Evolutionary conservation across 2,888 invertebrate genomes (phyloP), one percentile per base, ranked within the genome.

Genomic region (Melanargia galathea): DNA sequence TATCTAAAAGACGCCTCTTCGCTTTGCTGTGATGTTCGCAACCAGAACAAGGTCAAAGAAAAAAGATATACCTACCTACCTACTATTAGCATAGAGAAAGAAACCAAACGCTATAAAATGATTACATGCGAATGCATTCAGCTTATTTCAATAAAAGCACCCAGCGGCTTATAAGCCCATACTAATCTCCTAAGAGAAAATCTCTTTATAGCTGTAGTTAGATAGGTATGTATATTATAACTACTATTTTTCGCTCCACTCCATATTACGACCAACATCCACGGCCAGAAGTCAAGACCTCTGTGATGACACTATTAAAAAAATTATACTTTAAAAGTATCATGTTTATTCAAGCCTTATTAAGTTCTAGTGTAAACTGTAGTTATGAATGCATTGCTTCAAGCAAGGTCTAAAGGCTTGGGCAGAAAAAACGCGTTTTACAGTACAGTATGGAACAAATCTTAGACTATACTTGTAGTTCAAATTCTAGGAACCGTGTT

Each of bases 281-380:
- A 49, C 26, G 26, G 48, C 16, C 30, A 45, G 7, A 56, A 56
- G 18, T 20, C 30, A 18, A 30, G 45, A 56, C 0, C 30, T 5
- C 48, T 49, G n/a, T 16, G 40, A 16, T 11, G n/a, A 59, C 16
- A 57, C n/a, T 46, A 20, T 45, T 46, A 51, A 38, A 24, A 38
- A 24, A 49, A 59, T 38, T 59, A 33, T 59, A 38, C 48, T 59
- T 48, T 59, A 48, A 48, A 59, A 59, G 16, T 59, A 33, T 24
- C 33, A 46, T 35, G 35, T 49, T 59, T 38, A 48, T 59, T 38
- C 58, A 48, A 49, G 35, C 22, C 16, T 35, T 38, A 48, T 48
- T 33, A 57, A 35, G 11, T 20, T 58, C 46, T 46, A 57, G 57
- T 46, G 26, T 20, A 24, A 30, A 30, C 26, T 46, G 24, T 20